phyloP scores from a whole-genome alignment of 2,113 vertebrate genomes.

The Petromus typicus region DNA sequence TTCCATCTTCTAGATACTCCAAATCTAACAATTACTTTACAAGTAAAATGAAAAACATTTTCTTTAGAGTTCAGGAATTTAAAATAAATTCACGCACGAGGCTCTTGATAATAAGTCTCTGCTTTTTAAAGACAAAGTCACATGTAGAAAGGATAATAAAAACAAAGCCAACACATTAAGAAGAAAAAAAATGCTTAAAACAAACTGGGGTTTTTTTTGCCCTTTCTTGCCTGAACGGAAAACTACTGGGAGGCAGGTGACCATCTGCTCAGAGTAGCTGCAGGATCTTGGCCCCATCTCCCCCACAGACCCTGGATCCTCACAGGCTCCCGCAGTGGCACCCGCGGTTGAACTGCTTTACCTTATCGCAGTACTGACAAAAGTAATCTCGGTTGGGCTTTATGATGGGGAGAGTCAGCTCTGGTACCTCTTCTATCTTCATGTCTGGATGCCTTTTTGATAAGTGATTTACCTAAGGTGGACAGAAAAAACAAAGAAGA shows the following conservation, averaged over 20 bases:
- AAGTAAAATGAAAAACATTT: not conserved
- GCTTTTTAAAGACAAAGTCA: conserved; percentile 8
- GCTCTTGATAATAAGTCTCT: conserved; percentile 3
- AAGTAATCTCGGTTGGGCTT: conserved; percentile 99
- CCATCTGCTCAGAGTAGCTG: not conserved
- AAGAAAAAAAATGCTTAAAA: conserved; percentile 38
- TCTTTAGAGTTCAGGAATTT: conserved; percentile 19
- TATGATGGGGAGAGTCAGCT: conserved; percentile 98
- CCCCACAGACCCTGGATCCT: not conserved
- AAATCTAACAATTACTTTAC: not conserved
- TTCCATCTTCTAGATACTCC: not conserved
- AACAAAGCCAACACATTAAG: conserved; percentile 15
- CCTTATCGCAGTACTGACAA: conserved; percentile 99
- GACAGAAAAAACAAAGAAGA: not conserved
- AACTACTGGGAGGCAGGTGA: not conserved
- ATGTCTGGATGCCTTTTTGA: conserved; percentile 99
- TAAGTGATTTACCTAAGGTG: conserved; percentile 96
- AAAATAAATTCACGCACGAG: conserved; percentile 24
- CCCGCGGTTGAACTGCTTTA: conserved; percentile 66
- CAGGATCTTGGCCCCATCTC: not conserved
- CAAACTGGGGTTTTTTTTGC: not conserved
- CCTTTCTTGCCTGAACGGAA: conserved; percentile 47
- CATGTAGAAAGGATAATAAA: not conserved
- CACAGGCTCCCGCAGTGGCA: not conserved
- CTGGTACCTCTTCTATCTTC: conserved; percentile 98